These are phyloP conservation scores for Columba guinea DNA, from an alignment of 2,797 vertebrate species.

Conservation along the genomic window DNA sequence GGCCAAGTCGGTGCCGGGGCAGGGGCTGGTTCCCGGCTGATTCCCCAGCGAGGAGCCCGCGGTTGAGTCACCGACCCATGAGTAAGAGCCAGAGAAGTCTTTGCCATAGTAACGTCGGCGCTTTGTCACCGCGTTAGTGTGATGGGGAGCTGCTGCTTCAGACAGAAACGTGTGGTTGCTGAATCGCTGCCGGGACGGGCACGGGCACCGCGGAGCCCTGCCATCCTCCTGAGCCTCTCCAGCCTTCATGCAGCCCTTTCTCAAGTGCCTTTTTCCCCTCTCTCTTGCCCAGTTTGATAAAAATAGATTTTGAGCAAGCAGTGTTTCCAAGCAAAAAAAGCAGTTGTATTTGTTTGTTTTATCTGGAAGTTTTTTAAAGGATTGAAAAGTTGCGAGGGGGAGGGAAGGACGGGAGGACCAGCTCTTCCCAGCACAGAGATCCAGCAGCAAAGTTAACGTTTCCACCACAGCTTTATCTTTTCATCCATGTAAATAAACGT, in stretches of 20 bases:
- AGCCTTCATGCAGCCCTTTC: neutral
- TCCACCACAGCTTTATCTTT: slow-evolving; percentile 54
- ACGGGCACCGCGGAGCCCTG: neutral
- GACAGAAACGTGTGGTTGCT: slow-evolving; percentile 12
- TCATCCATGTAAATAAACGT: slow-evolving; percentile 65
- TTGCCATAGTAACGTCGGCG: slow-evolving; percentile 74
- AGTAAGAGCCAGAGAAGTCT: slow-evolving; percentile 69
- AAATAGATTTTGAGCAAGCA: slow-evolving; percentile 63
- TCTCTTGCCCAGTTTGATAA: slow-evolving; percentile 48
- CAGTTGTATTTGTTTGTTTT: slow-evolving; percentile 61
- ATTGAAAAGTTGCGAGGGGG: neutral
- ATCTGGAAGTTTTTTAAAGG: slow-evolving; percentile 59
- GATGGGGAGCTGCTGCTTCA: slow-evolving; percentile 52
- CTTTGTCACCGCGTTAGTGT: neutral
- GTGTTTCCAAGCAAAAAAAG: slow-evolving; percentile 57
- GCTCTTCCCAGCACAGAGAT: slow-evolving; percentile 22
- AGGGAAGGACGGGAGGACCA: neutral
- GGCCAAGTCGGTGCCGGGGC: slow-evolving; percentile 11
- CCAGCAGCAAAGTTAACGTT: slow-evolving; percentile 48
- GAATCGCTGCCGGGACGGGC: neutral
- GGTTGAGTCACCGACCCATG: slow-evolving; percentile 63
- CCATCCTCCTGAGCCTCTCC: neutral
- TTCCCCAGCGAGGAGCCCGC: slow-evolving; percentile 24
- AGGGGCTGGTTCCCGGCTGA: slow-evolving; percentile 11
- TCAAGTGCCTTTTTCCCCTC: slow-evolving; percentile 6